Evolutionary conservation across 2,113 vertebrate species (phyloP).

Genomic region (Melanerpes formicivorus): DNA sequence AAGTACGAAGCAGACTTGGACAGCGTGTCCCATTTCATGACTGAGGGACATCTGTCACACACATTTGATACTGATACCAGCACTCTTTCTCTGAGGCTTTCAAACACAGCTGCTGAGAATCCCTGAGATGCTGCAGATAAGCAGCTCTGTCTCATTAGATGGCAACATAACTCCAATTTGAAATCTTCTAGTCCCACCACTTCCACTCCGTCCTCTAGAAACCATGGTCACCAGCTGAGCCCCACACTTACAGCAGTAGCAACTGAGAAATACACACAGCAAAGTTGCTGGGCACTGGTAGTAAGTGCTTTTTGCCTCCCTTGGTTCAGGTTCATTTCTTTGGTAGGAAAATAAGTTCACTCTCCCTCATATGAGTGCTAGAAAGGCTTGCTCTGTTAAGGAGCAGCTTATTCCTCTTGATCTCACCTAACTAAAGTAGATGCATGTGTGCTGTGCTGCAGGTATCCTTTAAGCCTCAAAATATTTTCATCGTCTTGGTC

Average conservation of each 20-base stretch:
- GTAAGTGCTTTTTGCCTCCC: neutral
- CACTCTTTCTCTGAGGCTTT: neutral
- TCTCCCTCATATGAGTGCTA: neutral
- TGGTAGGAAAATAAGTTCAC: neutral
- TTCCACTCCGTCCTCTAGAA: neutral
- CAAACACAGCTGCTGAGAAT: neutral
- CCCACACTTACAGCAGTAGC: neutral
- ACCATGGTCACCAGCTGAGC: neutral
- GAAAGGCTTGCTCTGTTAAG: neutral
- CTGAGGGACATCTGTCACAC: conserved; percentile 19
- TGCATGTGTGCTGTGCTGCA: neutral
- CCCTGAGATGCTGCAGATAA: conserved; percentile 2
- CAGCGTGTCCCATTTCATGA: conserved; percentile 2
- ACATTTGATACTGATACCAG: neutral
- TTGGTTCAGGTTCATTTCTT: neutral
- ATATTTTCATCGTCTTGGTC: neutral
- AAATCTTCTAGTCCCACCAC: neutral
- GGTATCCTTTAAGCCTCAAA: neutral
- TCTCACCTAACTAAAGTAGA: neutral
- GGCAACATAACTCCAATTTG: neutral
- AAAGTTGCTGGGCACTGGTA: neutral
- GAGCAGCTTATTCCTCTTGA: neutral
- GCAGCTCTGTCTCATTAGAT: conserved; percentile 9
- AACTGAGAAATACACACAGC: neutral
- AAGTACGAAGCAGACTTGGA: neutral